Evolutionary conservation across 2,888 invertebrate species (phyloP).

Genomic region (Drosophila engyochracea): DNA sequence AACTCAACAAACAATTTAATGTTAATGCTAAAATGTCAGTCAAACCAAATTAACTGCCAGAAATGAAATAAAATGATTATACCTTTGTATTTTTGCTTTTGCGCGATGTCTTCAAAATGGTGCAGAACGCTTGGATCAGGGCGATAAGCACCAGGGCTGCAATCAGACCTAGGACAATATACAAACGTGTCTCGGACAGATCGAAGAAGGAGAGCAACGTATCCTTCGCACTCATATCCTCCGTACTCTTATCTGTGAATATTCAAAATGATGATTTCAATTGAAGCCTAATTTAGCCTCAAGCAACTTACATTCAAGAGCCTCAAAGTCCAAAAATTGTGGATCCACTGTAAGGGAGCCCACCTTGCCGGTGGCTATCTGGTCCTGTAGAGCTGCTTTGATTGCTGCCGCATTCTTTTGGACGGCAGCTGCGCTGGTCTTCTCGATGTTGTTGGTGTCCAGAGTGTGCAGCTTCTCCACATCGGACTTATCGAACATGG

Average conservation of each 20-base stretch:
- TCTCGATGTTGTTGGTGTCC: slow-evolving; percentile 66
- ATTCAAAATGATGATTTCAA: neutral
- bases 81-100: slow-evolving; percentile 90
- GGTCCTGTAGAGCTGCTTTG: slow-evolving; percentile 89
- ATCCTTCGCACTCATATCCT: slow-evolving; percentile 77
- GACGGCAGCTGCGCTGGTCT: slow-evolving; percentile 57
- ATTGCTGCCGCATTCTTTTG: slow-evolving; percentile 80
- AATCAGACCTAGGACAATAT: slow-evolving; percentile 93
- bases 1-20: slow-evolving; percentile 34
- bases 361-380: slow-evolving; percentile 90
- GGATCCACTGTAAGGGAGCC: slow-evolving; percentile 94
- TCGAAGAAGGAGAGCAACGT: slow-evolving; percentile 87
- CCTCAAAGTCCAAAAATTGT: slow-evolving; percentile 90
- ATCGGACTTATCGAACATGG: slow-evolving; percentile 90
- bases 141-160: slow-evolving; percentile 92
- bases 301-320: slow-evolving; percentile 88
- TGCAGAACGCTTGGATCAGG: slow-evolving; percentile 93
- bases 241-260: slow-evolving; percentile 71
- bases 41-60: slow-evolving; percentile 7
- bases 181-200: slow-evolving; percentile 90
- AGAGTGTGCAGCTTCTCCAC: slow-evolving; percentile 88
- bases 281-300: neutral
- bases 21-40: slow-evolving; percentile 31
- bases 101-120: slow-evolving; percentile 90
- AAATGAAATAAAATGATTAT: slow-evolving; percentile 68